These are phyloP conservation scores for Eupithecia centaureata DNA, from an alignment of 2,888 invertebrate genomes.

Conservation along the genomic window DNA sequence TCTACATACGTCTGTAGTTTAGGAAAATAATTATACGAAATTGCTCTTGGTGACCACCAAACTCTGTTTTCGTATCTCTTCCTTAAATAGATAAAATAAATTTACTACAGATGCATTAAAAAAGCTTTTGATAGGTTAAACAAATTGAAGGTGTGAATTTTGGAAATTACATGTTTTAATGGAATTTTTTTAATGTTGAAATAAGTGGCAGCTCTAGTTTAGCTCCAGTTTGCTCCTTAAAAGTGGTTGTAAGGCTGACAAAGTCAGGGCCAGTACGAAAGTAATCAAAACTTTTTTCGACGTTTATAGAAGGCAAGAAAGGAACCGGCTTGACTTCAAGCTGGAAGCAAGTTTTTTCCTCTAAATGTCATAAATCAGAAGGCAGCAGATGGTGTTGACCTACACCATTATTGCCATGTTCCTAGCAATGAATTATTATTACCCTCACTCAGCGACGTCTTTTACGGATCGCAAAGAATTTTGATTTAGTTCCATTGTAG, in stretches of 20 bases:
- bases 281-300: constrained; percentile 53
- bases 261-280: neutral
- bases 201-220: too few relatives aligned
- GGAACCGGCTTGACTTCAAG: constrained; percentile 50
- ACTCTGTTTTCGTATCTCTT: too few relatives aligned
- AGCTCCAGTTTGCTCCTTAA: too few relatives aligned
- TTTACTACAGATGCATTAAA: too few relatives aligned
- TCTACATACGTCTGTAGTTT: too few relatives aligned
- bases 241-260: neutral
- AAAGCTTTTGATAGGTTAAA: too few relatives aligned
- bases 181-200: too few relatives aligned
- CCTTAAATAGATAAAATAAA: too few relatives aligned
- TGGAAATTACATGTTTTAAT: too few relatives aligned
- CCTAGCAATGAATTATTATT: constrained; percentile 75
- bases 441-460: constrained; percentile 44
- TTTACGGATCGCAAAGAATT: constrained; percentile 41
- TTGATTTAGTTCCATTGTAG: constrained; percentile 31
- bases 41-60: too few relatives aligned
- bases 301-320: constrained; percentile 66
- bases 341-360: constrained; percentile 66
- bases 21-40: too few relatives aligned
- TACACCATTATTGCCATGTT: constrained; percentile 77
- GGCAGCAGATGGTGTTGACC: constrained; percentile 80
- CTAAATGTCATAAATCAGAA: constrained; percentile 76
- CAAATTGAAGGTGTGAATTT: too few relatives aligned